Percentiles rank a stretch among this genome's conserved stretches.
These are phyloP conservation scores for Elysia chlorotica DNA, from an alignment of 1,140 invertebrate genomes.

Conservation along the genomic window DNA sequence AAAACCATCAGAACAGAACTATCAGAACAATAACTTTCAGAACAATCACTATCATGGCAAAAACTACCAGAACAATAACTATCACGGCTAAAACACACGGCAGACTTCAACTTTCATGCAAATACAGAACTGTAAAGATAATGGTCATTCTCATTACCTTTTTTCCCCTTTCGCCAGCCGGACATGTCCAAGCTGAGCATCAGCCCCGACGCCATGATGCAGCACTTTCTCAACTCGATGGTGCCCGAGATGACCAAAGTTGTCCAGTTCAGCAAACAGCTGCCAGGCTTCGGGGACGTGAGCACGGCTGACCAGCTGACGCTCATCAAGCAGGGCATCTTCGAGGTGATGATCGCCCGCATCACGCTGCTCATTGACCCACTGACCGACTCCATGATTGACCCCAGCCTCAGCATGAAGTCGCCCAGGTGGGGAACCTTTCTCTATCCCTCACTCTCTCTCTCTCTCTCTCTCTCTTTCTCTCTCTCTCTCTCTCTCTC, in stretches of 20 bases:
- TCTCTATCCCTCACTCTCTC: too few relatives aligned
- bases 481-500: too few relatives aligned
- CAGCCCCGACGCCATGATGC: slow-evolving; percentile 45
- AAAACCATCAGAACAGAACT: too few relatives aligned
- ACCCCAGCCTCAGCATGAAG: slow-evolving; percentile 53
- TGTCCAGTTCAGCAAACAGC: slow-evolving; percentile 95
- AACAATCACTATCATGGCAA: too few relatives aligned
- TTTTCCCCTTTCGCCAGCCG: too few relatives aligned
- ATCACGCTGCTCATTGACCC: slow-evolving; percentile 54
- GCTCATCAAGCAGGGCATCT: slow-evolving; percentile 73
- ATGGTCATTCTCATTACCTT: too few relatives aligned
- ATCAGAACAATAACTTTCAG: too few relatives aligned
- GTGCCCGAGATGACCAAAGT: slow-evolving; percentile 91
- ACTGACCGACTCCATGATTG: slow-evolving; percentile 51
- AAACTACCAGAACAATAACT: too few relatives aligned
- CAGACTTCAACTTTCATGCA: too few relatives aligned
- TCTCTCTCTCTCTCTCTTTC: too few relatives aligned
- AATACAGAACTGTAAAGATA: too few relatives aligned
- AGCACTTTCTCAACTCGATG: slow-evolving; percentile 52
- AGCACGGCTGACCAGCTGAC: slow-evolving; percentile 22
- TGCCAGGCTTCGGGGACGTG: slow-evolving; percentile 80
- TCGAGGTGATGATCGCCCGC: slow-evolving; percentile 57
- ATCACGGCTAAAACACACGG: too few relatives aligned
- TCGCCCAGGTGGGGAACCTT: slow-evolving; percentile 54
- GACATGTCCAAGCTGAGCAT: slow-evolving; percentile 36